These are phyloP conservation scores for Cerceris rybyensis DNA, from an alignment of 2,888 invertebrate genomes.

Conservation along the genomic window DNA sequence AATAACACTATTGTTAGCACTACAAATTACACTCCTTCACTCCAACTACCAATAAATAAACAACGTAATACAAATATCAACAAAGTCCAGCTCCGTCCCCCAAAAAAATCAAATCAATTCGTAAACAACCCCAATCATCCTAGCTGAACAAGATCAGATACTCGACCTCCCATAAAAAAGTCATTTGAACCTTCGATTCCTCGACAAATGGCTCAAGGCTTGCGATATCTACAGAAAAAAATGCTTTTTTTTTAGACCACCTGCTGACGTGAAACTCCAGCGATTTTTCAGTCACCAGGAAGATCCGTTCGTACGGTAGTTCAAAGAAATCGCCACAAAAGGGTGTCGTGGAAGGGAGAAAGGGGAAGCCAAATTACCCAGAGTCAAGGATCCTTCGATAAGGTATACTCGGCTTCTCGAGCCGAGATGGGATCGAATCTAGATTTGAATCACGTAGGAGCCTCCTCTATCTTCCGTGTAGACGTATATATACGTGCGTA, in stretches of 20 bases:
- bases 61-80: too few species aligned
- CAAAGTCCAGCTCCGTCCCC: too few species aligned
- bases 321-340: not conserved
- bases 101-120: too few species aligned
- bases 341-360: slow-evolving; percentile 7
- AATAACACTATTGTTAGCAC: too few species aligned
- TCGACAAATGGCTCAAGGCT: too few species aligned
- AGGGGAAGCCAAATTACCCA: slow-evolving; percentile 61
- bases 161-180: too few species aligned
- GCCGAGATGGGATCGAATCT: slow-evolving; percentile 75
- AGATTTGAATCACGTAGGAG: slow-evolving; percentile 80
- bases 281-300: not conserved
- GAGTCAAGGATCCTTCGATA: slow-evolving; percentile 73
- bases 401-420: slow-evolving; percentile 65
- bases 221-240: too few species aligned
- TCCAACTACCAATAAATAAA: too few species aligned
- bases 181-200: too few species aligned
- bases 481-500: slow-evolving; percentile 31
- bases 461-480: slow-evolving; percentile 30
- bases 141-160: too few species aligned
- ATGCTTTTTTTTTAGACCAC: not conserved
- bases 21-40: too few species aligned
- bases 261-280: not conserved
- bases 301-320: not conserved
- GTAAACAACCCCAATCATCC: too few species aligned